Percentiles rank a stretch among this genome's conserved stretches.
phyloP scores from a whole-genome alignment of 2,113 vertebrate genomes.

The Varanus salvator region DNA sequence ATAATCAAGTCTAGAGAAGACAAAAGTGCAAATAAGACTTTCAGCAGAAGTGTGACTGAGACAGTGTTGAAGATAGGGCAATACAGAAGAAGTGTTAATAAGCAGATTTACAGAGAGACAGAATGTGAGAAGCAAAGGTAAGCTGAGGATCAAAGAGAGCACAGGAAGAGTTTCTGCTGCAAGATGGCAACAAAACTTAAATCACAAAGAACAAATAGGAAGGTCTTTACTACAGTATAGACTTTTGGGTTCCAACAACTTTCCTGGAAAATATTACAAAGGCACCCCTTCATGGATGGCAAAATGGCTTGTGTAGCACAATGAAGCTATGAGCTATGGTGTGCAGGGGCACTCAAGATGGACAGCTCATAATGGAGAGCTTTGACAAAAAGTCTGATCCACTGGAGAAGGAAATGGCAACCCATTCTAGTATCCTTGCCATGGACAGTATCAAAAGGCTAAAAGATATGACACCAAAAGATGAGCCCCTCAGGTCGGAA shows the following conservation, averaged over 20 bases:
- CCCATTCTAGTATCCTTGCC: no score
- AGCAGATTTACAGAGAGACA: conserved; percentile 74
- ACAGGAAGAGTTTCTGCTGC: conserved; percentile 60
- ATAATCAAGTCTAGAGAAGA: conserved; percentile 71
- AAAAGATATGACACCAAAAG: no score
- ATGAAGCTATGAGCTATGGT: no score
- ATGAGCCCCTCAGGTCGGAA: no score
- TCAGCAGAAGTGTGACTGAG: conserved; percentile 77
- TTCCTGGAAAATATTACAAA: neutral
- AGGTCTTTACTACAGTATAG: conserved; percentile 47
- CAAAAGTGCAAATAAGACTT: conserved; percentile 79
- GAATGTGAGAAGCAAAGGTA: conserved; percentile 79
- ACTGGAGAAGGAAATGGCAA: no score
- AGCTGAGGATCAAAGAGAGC: conserved; percentile 77
- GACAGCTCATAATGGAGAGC: no score
- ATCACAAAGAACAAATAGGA: conserved; percentile 42
- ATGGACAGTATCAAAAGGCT: no score
- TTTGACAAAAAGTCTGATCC: no score
- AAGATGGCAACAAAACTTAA: conserved; percentile 73
- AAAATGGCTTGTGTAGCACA: no score
- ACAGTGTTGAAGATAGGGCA: conserved; percentile 68
- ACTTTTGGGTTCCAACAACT: conserved; percentile 32
- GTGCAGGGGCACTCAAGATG: no score
- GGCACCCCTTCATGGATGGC: neutral
- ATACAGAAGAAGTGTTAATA: conserved; percentile 81